Conservation (phyloP, 2,113 vertebrate species). For the Craseonycteris thonglongyai region DNA sequence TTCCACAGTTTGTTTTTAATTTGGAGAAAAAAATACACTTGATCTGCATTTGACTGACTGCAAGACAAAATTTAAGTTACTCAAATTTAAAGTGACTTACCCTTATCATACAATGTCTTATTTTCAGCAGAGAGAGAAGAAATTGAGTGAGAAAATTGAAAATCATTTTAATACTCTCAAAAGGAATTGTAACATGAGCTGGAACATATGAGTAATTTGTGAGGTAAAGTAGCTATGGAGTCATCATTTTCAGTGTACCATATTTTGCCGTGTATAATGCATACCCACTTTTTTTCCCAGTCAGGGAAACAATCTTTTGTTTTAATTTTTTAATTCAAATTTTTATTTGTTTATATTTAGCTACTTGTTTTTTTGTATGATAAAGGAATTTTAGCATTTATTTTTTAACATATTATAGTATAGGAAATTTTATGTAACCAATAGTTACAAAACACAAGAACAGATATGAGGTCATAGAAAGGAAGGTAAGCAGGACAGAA, state of each 20-base stretch:
- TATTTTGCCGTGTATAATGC: no score
- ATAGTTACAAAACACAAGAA: no score
- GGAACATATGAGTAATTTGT: slow-evolving; percentile 7
- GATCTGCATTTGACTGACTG: slow-evolving; percentile 20
- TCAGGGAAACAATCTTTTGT: no score
- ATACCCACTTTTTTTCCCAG: no score
- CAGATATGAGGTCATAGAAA: no score
- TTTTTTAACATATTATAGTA: no score
- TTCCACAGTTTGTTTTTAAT: background rate
- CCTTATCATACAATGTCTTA: slow-evolving; percentile 52
- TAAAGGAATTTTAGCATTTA: no score
- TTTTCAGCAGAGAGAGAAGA: slow-evolving; percentile 64
- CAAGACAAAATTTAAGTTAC: slow-evolving; percentile 10
- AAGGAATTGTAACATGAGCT: slow-evolving; percentile 45
- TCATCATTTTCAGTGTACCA: background rate
- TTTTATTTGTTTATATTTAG: no score
- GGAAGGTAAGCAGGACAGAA: no score
- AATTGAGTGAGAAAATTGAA: slow-evolving; percentile 64
- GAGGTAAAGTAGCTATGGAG: background rate
- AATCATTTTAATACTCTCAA: slow-evolving; percentile 43
- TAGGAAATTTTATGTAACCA: no score
- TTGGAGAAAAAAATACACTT: background rate
- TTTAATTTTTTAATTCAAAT: no score
- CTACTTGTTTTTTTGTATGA: no score
- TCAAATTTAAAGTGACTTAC: slow-evolving; percentile 70